Conservation (phyloP, 2,113 vertebrate species). For the Istiophorus platypterus region DNA sequence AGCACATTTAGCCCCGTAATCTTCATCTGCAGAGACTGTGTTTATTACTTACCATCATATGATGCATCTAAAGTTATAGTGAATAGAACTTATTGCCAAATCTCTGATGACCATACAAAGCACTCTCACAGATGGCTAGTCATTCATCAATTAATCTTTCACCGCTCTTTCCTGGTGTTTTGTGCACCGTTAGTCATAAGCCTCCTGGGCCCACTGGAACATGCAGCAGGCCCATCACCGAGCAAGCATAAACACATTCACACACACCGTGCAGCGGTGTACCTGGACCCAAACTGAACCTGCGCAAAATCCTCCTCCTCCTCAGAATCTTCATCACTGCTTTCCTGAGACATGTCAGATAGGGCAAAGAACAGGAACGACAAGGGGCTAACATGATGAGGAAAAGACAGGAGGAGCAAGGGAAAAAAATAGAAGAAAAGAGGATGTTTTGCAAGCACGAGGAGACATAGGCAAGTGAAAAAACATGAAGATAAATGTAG, state of each 20-base stretch:
- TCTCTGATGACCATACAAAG: neutral
- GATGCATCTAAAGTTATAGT: neutral
- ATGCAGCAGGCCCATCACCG: conserved; percentile 60
- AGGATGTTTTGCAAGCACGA: conserved; percentile 30
- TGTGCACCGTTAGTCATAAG: conserved; percentile 66
- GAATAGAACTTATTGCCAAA: neutral
- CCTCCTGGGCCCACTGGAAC: conserved; percentile 50
- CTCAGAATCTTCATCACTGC: conserved; percentile 93
- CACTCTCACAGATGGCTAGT: neutral
- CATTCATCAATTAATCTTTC: conserved; percentile 5
- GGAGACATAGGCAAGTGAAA: conserved; percentile 17
- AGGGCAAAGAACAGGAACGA: conserved; percentile 94
- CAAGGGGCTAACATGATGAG: conserved; percentile 89
- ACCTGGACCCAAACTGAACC: conserved; percentile 99
- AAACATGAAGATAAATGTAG: conserved; percentile 41
- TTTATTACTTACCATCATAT: conserved; percentile 2
- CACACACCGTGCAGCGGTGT: conserved; percentile 84
- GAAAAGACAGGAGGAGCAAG: conserved; percentile 70
- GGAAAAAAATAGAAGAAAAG: conserved; percentile 21
- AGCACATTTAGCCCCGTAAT: neutral
- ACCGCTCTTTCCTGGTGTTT: conserved; percentile 31
- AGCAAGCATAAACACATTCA: conserved; percentile 68
- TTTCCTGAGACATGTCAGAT: conserved; percentile 95
- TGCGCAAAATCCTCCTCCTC: conserved; percentile 93
- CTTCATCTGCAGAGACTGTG: neutral